Conservation (phyloP, 2,888 invertebrate species). For the Polyommatus icarus region DNA sequence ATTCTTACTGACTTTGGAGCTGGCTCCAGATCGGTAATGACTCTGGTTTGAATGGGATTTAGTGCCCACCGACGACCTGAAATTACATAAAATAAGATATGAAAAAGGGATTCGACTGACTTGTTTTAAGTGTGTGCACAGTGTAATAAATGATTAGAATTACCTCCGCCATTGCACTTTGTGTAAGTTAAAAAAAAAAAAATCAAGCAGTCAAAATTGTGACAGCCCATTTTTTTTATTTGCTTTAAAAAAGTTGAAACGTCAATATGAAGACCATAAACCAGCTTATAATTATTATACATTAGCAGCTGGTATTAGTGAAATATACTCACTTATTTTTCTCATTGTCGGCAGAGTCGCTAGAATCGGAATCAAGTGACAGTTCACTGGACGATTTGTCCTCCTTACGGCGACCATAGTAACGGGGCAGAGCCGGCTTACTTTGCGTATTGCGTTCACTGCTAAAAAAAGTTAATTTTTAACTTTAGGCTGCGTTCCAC, state of each 20-base stretch:
- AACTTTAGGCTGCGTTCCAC: neutral
- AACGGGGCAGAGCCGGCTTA: slow-evolving; percentile 57
- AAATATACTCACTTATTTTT: slow-evolving; percentile 59
- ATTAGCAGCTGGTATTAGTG: too few relatives aligned
- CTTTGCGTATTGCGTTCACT: slow-evolving; percentile 41
- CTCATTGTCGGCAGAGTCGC: slow-evolving; percentile 53
- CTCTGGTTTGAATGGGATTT: slow-evolving; percentile 76
- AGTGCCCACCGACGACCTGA: slow-evolving; percentile 77
- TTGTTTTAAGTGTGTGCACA: too few relatives aligned
- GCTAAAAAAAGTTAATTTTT: slow-evolving; percentile 39
- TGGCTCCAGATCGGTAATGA: slow-evolving; percentile 82
- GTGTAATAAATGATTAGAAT: neutral
- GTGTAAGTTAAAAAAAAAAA: neutral
- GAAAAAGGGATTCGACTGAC: neutral
- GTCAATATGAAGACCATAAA: too few relatives aligned
- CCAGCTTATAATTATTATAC: too few relatives aligned
- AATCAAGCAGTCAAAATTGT: too few relatives aligned
- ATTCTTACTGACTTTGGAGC: slow-evolving; percentile 99
- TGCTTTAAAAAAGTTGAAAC: neutral
- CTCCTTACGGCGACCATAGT: slow-evolving; percentile 72
- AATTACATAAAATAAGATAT: slow-evolving; percentile 47
- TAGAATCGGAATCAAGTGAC: slow-evolving; percentile 67
- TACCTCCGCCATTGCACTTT: neutral
- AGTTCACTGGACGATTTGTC: slow-evolving; percentile 74
- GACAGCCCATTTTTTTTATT: neutral